phyloP scores from a whole-genome alignment of 2,113 vertebrate species.

The Lasiurus borealis region DNA sequence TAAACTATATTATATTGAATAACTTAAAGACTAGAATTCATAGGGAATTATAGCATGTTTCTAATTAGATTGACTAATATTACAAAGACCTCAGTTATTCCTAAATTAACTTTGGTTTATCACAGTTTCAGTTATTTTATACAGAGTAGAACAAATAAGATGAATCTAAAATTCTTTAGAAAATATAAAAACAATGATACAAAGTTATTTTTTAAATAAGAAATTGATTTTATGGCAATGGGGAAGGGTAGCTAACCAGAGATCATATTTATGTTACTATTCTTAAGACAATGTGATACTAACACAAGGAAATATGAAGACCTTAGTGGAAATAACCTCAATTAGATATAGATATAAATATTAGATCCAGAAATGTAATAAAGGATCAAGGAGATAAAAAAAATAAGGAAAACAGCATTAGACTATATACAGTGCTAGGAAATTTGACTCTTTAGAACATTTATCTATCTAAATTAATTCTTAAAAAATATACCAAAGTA shows the following conservation, averaged over 20 bases:
- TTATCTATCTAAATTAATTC: background rate
- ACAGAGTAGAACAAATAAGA: background rate
- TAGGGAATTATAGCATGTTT: background rate
- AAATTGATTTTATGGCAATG: background rate
- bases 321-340: background rate
- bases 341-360: background rate
- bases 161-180: conserved; percentile 15
- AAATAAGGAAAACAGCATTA: background rate
- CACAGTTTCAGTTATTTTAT: background rate
- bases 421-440: background rate
- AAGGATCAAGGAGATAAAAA: background rate
- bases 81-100: background rate
- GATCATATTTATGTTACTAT: background rate
- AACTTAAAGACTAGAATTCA: conserved; percentile 19
- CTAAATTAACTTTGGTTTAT: conserved; percentile 8
- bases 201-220: background rate
- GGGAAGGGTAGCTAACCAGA: background rate
- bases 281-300: background rate
- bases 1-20: conserved; percentile 7
- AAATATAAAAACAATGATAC: background rate
- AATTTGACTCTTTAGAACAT: conserved; percentile 25
- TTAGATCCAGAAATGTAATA: background rate
- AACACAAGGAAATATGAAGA: background rate
- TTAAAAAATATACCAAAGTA: background rate
- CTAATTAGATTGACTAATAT: background rate